Evolutionary conservation across 1,140 invertebrate genomes (phyloP).

Genomic region (Daktulosphaira vitifoliae): DNA sequence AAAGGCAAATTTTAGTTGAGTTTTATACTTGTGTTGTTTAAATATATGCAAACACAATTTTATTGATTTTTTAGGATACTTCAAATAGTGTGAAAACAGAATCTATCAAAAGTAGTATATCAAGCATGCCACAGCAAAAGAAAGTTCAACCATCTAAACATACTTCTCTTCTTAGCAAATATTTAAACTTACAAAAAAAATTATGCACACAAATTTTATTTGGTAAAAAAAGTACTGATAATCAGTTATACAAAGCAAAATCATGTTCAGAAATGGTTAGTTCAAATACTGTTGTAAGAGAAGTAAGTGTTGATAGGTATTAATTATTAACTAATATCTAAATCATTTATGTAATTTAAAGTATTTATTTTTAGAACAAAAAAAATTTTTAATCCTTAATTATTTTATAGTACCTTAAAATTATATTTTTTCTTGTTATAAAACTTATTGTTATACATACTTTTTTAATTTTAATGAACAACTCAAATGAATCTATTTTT

Average conservation of each 20-base stretch:
- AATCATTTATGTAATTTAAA: too few species aligned
- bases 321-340: too few species aligned
- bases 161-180: constrained; percentile 39
- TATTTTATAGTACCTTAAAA: too few species aligned
- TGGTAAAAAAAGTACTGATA: constrained; percentile 21
- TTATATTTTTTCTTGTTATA: too few species aligned
- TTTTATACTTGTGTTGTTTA: too few species aligned
- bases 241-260: constrained; percentile 36
- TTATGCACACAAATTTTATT: constrained; percentile 38
- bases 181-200: constrained; percentile 40
- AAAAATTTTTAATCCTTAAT: too few species aligned
- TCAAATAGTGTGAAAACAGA: background rate
- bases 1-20: too few species aligned
- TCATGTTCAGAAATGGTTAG: constrained; percentile 36
- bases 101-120: background rate
- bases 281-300: constrained; percentile 20
- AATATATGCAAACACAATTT: too few species aligned
- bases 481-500: too few species aligned
- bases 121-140: constrained; percentile 5
- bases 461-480: too few species aligned
- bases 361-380: too few species aligned
- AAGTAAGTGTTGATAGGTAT: constrained; percentile 9
- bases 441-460: too few species aligned
- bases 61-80: constrained; percentile 2
- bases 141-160: constrained; percentile 35